These are phyloP conservation scores for Galeopsomyia nigrocyanea DNA, from an alignment of 2,888 invertebrate species.

Conservation along the genomic window DNA sequence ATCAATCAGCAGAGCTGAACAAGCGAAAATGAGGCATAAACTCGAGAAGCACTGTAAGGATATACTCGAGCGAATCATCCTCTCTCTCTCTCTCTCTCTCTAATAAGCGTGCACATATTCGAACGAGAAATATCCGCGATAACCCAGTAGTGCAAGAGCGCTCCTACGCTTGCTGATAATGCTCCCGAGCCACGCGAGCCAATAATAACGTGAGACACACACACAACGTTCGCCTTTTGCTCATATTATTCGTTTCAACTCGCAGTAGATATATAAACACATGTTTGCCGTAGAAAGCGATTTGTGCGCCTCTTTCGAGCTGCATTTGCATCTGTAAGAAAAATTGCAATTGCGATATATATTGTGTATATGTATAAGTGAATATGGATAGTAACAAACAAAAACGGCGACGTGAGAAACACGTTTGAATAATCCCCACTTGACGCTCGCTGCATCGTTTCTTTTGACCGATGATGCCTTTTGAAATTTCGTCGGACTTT, in stretches of 20 bases:
- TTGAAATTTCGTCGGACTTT: too few species aligned
- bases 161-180: slow-evolving; percentile 57
- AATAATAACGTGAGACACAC: slow-evolving; percentile 65
- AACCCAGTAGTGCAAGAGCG: background rate
- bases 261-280: slow-evolving; percentile 57
- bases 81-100: too few species aligned
- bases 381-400: too few species aligned
- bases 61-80: background rate
- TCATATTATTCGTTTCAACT: background rate
- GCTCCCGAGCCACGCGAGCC: slow-evolving; percentile 67
- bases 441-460: too few species aligned
- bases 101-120: background rate
- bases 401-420: too few species aligned
- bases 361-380: too few species aligned
- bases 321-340: slow-evolving; percentile 61
- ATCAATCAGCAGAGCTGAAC: slow-evolving; percentile 3
- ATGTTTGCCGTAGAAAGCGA: slow-evolving; percentile 62
- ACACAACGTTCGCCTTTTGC: slow-evolving; percentile 53
- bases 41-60: slow-evolving; percentile 7
- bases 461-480: too few species aligned
- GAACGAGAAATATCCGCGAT: background rate
- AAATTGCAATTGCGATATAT: too few species aligned
- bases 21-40: slow-evolving; percentile 24
- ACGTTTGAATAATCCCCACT: too few species aligned
- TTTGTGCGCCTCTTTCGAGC: slow-evolving; percentile 43